Percentiles rank a stretch among this genome's conserved stretches.
Evolutionary conservation across 2,113 vertebrate species (phyloP).

Genomic region (human (Homo sapiens)): GRCh38 chr19:30013501-30014000

Average conservation of each 20-base stretch:
- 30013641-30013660: not conserved
- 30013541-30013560: not conserved
- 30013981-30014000: constrained; percentile 53
- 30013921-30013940: not conserved
- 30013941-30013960: not conserved
- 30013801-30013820: constrained; percentile 55
- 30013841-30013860: not conserved
- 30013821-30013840: constrained; percentile 51
- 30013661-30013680: constrained; percentile 47
- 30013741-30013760: constrained; percentile 55
- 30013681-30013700: constrained; percentile 32
- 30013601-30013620: constrained; percentile 8
- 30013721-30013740: constrained; percentile 21
- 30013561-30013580: not conserved
- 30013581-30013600: not conserved
- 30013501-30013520: not conserved
- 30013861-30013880: not conserved
- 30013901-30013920: not conserved
- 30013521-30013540: not conserved
- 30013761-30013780: constrained; percentile 36
- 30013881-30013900: not conserved
- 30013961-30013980: constrained; percentile 66
- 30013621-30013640: constrained; percentile 3
- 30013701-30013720: constrained; percentile 54
- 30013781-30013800: not conserved